Evolutionary conservation across 1,140 invertebrate genomes (phyloP).

Genomic region (Bilobella aurantiaca): DNA sequence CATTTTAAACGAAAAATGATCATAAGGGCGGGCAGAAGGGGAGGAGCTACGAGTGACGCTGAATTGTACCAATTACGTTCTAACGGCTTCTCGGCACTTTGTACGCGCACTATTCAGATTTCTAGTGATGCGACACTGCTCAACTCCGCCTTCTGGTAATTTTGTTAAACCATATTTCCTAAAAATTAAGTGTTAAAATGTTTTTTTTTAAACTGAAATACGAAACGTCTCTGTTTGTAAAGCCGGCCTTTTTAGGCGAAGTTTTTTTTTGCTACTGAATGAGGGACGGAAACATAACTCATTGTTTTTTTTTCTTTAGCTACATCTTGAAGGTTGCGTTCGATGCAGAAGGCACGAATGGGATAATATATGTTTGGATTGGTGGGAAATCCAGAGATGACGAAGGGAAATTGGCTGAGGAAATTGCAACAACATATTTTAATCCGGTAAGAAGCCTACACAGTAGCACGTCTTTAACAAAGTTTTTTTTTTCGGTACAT

Average conservation of each 20-base stretch:
- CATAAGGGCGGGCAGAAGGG: constrained; percentile 77
- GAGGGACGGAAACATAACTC: too few relatives aligned
- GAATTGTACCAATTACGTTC: constrained; percentile 92
- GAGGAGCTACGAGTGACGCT: constrained; percentile 46
- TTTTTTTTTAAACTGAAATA: too few relatives aligned
- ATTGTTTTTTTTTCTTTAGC: too few relatives aligned
- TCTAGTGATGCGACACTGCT: constrained; percentile 63
- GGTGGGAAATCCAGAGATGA: constrained; percentile 79
- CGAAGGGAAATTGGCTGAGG: constrained; percentile 76
- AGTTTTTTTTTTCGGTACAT: too few relatives aligned
- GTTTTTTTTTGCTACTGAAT: too few relatives aligned
- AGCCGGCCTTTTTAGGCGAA: too few relatives aligned
- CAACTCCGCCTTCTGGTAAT: constrained; percentile 75
- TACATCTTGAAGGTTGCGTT: constrained; percentile 94
- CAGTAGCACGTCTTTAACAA: too few relatives aligned
- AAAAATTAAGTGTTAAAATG: too few relatives aligned
- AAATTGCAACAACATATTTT: constrained; percentile 89
- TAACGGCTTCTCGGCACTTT: constrained; percentile 81
- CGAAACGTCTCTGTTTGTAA: too few relatives aligned
- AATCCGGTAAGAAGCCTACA: constrained; percentile 51
- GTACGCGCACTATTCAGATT: constrained; percentile 86
- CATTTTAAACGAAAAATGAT: constrained; percentile 95
- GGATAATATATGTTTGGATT: constrained; percentile 97
- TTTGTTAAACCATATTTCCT: constrained; percentile 10
- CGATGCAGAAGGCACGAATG: constrained; percentile 75